Evolutionary conservation across 2,888 invertebrate species (phyloP).

Genomic region (Pyrgus malvae): DNA sequence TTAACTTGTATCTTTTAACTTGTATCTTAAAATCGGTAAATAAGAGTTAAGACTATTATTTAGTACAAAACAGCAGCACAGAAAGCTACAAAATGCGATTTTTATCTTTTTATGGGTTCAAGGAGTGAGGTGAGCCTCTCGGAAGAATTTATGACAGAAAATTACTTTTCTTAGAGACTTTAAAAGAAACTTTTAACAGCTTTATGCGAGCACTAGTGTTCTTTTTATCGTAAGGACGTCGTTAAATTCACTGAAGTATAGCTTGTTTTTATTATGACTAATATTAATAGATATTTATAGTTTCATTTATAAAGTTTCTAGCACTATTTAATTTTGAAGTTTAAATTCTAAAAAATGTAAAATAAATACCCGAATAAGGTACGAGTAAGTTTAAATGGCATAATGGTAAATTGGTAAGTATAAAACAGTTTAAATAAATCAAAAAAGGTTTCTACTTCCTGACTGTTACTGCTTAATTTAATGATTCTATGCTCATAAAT

Average conservation of each 20-base stretch:
- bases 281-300: background rate
- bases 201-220: conserved; percentile 40
- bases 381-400: no score
- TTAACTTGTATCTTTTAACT: no score
- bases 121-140: conserved; percentile 51
- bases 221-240: conserved; percentile 29
- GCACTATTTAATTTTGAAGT: no score
- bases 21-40: background rate
- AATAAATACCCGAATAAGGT: no score
- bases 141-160: conserved; percentile 62
- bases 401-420: no score
- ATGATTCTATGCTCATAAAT: no score
- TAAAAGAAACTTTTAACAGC: conserved; percentile 70
- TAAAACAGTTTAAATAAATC: no score
- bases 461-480: no score
- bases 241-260: conserved; percentile 23
- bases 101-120: conserved; percentile 69
- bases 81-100: conserved; percentile 65
- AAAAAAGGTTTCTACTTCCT: no score
- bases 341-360: no score
- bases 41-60: conserved; percentile 29
- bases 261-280: conserved; percentile 8
- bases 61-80: conserved; percentile 29
- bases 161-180: conserved; percentile 57
- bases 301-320: background rate